These are phyloP conservation scores for Pygocentrus nattereri DNA, from an alignment of 2,797 vertebrate genomes.

Conservation along the genomic window DNA sequence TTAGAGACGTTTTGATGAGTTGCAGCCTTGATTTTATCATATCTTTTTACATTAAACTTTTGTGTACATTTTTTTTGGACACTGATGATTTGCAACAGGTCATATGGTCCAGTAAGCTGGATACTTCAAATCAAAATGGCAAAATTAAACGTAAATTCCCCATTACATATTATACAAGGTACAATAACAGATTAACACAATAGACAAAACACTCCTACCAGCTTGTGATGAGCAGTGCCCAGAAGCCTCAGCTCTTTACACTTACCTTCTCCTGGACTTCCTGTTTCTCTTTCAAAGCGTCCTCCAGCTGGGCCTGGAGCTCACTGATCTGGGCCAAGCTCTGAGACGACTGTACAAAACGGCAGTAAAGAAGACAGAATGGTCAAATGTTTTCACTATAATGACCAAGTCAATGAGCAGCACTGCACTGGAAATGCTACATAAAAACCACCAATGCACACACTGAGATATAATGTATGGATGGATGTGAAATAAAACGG, in stretches of 20 bases:
- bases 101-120: too few species aligned
- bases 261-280: slow-evolving; percentile 95
- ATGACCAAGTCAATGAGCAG: neutral
- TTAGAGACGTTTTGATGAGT: too few species aligned
- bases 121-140: too few species aligned
- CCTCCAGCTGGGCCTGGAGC: slow-evolving; percentile 93
- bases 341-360: slow-evolving; percentile 84
- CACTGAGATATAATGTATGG: neutral
- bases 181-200: too few species aligned
- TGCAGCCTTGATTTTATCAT: too few species aligned
- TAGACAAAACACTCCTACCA: too few species aligned
- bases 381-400: neutral
- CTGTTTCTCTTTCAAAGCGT: slow-evolving; percentile 92
- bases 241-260: neutral
- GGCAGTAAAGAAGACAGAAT: neutral
- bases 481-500: neutral
- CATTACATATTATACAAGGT: too few species aligned
- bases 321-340: slow-evolving; percentile 96
- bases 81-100: too few species aligned
- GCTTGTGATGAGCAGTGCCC: too few species aligned
- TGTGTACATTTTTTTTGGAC: too few species aligned
- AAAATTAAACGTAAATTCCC: too few species aligned
- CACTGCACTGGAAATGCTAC: neutral
- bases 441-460: neutral
- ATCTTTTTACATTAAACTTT: too few species aligned